Conservation (phyloP, 2,888 invertebrate species). For the Tiphia femorata region DNA sequence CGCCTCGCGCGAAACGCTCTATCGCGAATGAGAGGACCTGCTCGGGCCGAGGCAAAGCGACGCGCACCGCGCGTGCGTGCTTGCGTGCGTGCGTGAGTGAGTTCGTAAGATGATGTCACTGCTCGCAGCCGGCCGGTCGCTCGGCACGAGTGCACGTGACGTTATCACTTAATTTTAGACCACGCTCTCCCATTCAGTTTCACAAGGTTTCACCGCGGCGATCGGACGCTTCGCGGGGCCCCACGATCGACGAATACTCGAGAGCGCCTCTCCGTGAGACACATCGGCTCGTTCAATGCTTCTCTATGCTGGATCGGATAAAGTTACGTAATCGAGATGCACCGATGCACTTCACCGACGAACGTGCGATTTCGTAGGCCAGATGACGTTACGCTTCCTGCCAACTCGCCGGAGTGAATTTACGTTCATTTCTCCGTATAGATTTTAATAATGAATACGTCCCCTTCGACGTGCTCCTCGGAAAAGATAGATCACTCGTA, state of each 20-base stretch:
- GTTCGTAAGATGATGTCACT: conserved; percentile 38
- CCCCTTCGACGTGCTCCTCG: no score
- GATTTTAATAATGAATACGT: no score
- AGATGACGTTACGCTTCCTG: no score
- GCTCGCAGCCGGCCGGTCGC: neutral
- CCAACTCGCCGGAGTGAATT: no score
- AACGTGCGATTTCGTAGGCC: no score
- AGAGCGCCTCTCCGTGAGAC: neutral
- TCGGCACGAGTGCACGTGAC: conserved; percentile 38
- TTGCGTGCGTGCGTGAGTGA: conserved; percentile 17
- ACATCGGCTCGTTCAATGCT: no score
- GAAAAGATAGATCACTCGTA: no score
- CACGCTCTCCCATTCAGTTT: conserved; percentile 32
- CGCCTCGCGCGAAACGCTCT: conserved; percentile 2
- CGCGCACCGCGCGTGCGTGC: conserved; percentile 3
- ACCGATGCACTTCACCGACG: no score
- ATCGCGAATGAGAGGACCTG: conserved; percentile 6
- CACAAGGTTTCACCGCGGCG: conserved; percentile 7
- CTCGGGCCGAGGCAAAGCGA: neutral
- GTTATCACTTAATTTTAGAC: conserved; percentile 55
- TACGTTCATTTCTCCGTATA: no score
- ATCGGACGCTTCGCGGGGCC: neutral
- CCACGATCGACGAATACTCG: neutral
- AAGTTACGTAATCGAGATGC: no score
- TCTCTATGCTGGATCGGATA: no score